Evolutionary conservation across 2,113 vertebrate genomes (phyloP).

Genomic region (Spheniscus mendiculus): DNA sequence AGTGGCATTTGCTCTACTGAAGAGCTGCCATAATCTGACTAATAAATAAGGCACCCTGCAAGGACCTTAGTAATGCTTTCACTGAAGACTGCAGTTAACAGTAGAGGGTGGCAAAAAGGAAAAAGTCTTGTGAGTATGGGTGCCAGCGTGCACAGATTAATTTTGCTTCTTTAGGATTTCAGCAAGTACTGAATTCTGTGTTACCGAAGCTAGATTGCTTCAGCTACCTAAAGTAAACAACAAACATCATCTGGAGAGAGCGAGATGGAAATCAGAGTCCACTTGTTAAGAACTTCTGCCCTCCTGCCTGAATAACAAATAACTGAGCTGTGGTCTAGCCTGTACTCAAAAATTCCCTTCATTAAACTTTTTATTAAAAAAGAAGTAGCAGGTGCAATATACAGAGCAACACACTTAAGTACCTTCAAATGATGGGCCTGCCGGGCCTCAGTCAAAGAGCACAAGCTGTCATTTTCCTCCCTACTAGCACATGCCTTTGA

Average conservation of each 20-base stretch:
- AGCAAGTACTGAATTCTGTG: neutral
- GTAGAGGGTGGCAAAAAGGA: neutral
- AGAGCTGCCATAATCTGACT: neutral
- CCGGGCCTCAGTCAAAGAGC: neutral
- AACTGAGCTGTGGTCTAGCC: neutral
- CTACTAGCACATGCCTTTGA: neutral
- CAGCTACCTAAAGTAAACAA: neutral
- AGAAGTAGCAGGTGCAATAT: neutral
- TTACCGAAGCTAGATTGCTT: neutral
- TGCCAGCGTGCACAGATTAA: neutral
- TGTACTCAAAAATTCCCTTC: neutral
- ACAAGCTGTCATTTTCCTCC: neutral
- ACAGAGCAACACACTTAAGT: neutral
- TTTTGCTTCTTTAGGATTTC: neutral
- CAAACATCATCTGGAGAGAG: neutral
- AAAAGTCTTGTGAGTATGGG: neutral
- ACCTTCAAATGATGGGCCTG: neutral
- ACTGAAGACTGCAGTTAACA: neutral
- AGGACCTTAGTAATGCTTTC: neutral
- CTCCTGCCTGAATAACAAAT: neutral
- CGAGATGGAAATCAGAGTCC: neutral
- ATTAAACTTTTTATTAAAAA: neutral
- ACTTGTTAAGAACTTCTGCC: neutral
- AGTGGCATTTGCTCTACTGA: conserved; percentile 29
- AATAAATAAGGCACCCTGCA: neutral